These are phyloP conservation scores for Ennomos erosarius DNA, from an alignment of 2,888 invertebrate genomes.

Conservation along the genomic window DNA sequence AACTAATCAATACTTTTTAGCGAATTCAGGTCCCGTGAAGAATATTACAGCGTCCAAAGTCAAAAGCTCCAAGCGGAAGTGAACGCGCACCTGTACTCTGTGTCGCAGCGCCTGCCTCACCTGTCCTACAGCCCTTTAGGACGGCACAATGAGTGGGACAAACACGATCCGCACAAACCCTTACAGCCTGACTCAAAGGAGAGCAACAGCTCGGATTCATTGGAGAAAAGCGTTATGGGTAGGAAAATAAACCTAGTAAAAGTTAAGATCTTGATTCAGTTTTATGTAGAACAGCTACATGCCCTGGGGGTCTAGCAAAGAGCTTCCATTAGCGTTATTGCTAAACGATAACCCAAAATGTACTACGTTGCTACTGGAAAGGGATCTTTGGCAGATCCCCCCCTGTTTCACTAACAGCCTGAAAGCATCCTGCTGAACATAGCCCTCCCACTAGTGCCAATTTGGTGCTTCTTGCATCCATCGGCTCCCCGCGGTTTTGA, in stretches of 20 bases:
- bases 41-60: slow-evolving; percentile 80
- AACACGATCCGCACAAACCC: slow-evolving; percentile 78
- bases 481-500: too few relatives aligned
- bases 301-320: too few relatives aligned
- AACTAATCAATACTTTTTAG: slow-evolving; percentile 50
- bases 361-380: too few relatives aligned
- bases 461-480: too few relatives aligned
- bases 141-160: slow-evolving; percentile 81
- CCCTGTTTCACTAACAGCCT: too few relatives aligned
- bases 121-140: slow-evolving; percentile 79
- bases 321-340: too few relatives aligned
- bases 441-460: too few relatives aligned
- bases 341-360: too few relatives aligned
- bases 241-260: slow-evolving; percentile 6
- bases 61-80: slow-evolving; percentile 82
- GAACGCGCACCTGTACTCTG: slow-evolving; percentile 84
- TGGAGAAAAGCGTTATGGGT: slow-evolving; percentile 84
- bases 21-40: slow-evolving; percentile 80
- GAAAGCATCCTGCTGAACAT: too few relatives aligned
- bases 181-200: slow-evolving; percentile 80
- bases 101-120: slow-evolving; percentile 85
- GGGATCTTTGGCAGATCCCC: too few relatives aligned
- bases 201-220: slow-evolving; percentile 80
- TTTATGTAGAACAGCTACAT: too few relatives aligned
- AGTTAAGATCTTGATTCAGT: too few relatives aligned